Evolutionary conservation across 2,797 vertebrate genomes (phyloP), one percentile per base, ranked within the genome.

Genomic region (Hypotaenidia okinawae): DNA sequence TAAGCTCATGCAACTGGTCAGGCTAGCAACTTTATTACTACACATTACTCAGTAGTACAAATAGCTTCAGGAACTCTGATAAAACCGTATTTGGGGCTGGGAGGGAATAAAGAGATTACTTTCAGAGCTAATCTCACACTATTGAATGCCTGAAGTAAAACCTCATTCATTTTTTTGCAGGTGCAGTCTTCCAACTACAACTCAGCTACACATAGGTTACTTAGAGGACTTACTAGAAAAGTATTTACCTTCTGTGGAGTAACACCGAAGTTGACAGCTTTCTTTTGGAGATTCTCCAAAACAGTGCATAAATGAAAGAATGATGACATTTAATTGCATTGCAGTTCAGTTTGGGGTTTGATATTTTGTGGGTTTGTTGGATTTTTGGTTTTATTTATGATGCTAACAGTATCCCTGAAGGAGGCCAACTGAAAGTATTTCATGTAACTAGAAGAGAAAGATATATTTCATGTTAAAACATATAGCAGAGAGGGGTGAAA

Each of bases 391-490:
- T 58, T 27, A 72, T 88, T 77, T 27, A 5, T 67, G 62, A 79
- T 35, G 35, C 39, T 70, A 90, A 68, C 3, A 75, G 37, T 58
- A 91, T 43, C 37, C 19, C 45, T 89, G 83, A 52, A 88, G 25
- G 33, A 91, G 10, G 59, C 51, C 58, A 76, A 75, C 16, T 75
- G 66, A 82, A 87, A 84, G 19, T 59, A 81, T 57, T 95, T 86
- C 66, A 78, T 27, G 27, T 33, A 90, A 84, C 88, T 91, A 90
- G 51, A 79, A 86, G 21, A 94, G 14, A 89, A 89, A 85, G 49
- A 84, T 14, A 16, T 4, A 84, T 83, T 84, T 85, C 10, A 57
- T 7, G 55, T 79, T 91, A 80, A 88, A 91, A 81, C 8, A 41
- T 8, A 12, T 5, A 67, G 32, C 16, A 66, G 81, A 75, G 24